Evolutionary conservation across 2,113 vertebrate genomes (phyloP).

Genomic region (Barnardius zonarius): DNA sequence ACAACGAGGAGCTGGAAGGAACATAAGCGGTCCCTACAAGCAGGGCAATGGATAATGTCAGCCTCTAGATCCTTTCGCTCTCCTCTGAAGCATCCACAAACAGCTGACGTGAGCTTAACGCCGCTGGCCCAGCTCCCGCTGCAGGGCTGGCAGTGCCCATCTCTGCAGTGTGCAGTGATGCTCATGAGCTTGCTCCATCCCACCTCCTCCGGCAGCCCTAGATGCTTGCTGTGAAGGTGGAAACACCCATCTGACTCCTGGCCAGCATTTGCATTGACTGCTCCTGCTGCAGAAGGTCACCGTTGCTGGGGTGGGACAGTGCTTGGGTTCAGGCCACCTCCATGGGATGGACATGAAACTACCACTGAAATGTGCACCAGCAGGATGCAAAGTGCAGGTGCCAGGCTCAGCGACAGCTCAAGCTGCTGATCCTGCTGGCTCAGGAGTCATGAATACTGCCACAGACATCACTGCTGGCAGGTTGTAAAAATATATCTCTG

Average conservation of each 20-base stretch:
- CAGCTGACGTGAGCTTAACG: rapidly evolving
- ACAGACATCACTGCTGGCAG: neutral
- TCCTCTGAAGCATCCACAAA: neutral
- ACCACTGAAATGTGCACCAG: rapidly evolving
- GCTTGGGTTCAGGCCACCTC: neutral
- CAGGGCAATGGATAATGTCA: neutral
- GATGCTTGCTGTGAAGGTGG: neutral
- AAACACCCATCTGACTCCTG: neutral
- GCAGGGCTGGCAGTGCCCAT: neutral
- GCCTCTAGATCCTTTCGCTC: neutral
- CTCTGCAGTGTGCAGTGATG: rapidly evolving
- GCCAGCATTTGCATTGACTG: neutral
- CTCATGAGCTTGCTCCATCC: rapidly evolving
- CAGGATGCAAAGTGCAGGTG: neutral
- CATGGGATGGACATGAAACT: rapidly evolving
- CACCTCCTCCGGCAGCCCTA: neutral
- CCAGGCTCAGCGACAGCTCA: neutral
- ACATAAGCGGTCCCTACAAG: rapidly evolving
- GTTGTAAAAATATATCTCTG: neutral
- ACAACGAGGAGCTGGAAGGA: neutral
- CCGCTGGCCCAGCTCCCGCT: rapidly evolving
- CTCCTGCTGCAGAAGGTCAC: neutral
- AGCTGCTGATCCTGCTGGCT: neutral
- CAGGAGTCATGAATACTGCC: neutral
- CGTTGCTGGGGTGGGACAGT: neutral